Evolutionary conservation across 1,140 invertebrate species (phyloP), one percentile per base, ranked within the genome.

Genomic region (Antheraea pernyi): DNA sequence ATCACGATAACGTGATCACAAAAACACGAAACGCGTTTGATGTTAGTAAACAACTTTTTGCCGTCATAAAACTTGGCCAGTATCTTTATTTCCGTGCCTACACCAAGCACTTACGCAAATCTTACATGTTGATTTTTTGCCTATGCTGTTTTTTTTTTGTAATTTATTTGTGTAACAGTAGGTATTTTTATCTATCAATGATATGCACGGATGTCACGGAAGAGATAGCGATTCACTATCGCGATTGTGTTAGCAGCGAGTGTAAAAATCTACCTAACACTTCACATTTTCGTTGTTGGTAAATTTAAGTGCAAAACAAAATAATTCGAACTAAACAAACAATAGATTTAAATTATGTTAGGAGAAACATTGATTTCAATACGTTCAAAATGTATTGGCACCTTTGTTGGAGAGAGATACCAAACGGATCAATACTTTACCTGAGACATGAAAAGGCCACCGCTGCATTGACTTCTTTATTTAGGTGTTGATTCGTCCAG

Each of bases 371-470:
- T 48, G 37, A n/a, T 65, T 46, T 48, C 59, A 19, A n/a, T 78
- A 80, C 74, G 68, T 75, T 79, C 77, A 80, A 81, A 71, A 81
- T 76, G 68, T 75, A 77, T 82, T 83, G 80, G 73, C 77, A 85
- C 81, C 78, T 85, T 80, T 76, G 86, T 72, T 81, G 85, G 88
- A 91, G 85, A 89, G 89, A 91, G 89, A 91, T 87, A 88, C 82
- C 80, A 85, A 83, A 89, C 75, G 81, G 89, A 91, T 91, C 89
- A 85, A 91, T 91, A 89, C 82, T 89, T 91, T 89, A 86, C 84
- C 85, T 85, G 74, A 88, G 89, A 88, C 86, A 88, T 90, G 89
- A 90, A 91, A 86, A 82, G 81, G 86, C 82, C 87, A 89, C 86
- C 80, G 84, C 86, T 91, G 89, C 89, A 91, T 88, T 91, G 88